A percentile compares a stretch with the other conserved stretches of the same genome.
phyloP scores from a whole-genome alignment of 2,797 vertebrate species.

The Esox lucius region DNA sequence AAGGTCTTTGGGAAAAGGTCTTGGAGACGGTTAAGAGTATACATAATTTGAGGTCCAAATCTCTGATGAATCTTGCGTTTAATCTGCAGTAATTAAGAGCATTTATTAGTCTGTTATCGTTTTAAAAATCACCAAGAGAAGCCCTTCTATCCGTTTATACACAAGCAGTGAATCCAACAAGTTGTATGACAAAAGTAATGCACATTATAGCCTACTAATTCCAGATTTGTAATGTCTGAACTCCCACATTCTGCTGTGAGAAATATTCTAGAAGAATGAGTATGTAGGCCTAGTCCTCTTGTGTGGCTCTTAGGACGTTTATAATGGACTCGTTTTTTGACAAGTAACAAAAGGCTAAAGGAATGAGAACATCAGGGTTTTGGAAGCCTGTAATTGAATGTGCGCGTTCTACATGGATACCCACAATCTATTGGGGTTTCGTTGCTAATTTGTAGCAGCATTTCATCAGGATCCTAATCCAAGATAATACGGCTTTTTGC shows the following conservation, averaged over 20 bases:
- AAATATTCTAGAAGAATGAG: conserved; percentile 68
- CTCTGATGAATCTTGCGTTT: not conserved
- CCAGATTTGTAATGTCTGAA: not conserved
- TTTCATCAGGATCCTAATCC: conserved; percentile 77
- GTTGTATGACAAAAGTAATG: not conserved
- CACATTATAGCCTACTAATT: not conserved
- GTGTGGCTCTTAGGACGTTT: conserved; percentile 67
- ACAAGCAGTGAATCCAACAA: not conserved
- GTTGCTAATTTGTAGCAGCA: conserved; percentile 81
- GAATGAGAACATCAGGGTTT: conserved; percentile 69
- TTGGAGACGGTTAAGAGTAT: not conserved
- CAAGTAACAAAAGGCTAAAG: conserved; percentile 70
- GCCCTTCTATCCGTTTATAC: not conserved
- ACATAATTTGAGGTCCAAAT: conserved; percentile 4
- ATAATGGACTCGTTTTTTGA: conserved; percentile 68
- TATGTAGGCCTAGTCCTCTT: conserved; percentile 57
- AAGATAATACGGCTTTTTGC: conserved; percentile 77
- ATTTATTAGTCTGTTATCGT: not conserved
- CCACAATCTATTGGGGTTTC: conserved; percentile 74
- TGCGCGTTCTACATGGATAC: conserved; percentile 69
- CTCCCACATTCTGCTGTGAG: conserved; percentile 25
- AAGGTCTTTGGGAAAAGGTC: not conserved
- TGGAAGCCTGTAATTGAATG: conserved; percentile 78
- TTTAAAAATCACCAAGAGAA: not conserved
- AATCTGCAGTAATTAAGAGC: not conserved